Percentiles rank a stretch among this genome's conserved stretches.
Evolutionary conservation across 2,797 vertebrate genomes (phyloP).

Genomic region (Oceanodroma leucorhoa): DNA sequence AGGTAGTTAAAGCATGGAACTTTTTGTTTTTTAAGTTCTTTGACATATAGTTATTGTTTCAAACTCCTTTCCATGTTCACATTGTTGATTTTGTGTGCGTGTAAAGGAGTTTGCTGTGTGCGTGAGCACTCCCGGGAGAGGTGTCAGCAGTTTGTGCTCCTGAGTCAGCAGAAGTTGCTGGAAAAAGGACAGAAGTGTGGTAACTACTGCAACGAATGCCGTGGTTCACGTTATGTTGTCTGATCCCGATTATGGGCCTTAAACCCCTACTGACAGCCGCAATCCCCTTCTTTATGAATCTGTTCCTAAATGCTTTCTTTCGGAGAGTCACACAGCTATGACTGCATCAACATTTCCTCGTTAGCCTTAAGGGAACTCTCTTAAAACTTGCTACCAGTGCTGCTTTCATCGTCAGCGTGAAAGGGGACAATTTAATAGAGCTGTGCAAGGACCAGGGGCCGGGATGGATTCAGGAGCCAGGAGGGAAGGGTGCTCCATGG

Average conservation of each 20-base stretch:
- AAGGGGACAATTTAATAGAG: not conserved
- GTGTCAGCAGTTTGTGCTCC: not conserved
- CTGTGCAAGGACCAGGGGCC: not conserved
- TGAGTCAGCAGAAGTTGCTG: conserved; percentile 48
- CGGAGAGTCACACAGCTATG: not conserved
- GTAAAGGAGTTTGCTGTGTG: not conserved
- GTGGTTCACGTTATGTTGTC: not conserved
- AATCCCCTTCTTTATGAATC: conserved; percentile 51
- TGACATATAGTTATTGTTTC: not conserved
- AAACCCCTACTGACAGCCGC: conserved; percentile 32
- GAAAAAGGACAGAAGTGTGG: not conserved
- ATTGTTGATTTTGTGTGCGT: not conserved
- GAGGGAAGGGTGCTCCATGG: not conserved
- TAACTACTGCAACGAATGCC: rapidly evolving
- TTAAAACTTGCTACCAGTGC: not conserved
- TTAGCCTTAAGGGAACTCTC: not conserved
- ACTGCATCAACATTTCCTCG: not conserved
- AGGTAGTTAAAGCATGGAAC: not conserved
- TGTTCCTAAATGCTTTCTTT: not conserved
- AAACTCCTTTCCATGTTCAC: not conserved
- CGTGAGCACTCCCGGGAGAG: not conserved
- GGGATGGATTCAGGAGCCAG: not conserved
- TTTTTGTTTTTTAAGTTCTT: not conserved
- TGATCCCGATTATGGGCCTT: conserved; percentile 15
- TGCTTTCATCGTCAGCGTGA: not conserved